phyloP scores from a whole-genome alignment of 1,140 invertebrate species.

The Arctopsyche grandis region DNA sequence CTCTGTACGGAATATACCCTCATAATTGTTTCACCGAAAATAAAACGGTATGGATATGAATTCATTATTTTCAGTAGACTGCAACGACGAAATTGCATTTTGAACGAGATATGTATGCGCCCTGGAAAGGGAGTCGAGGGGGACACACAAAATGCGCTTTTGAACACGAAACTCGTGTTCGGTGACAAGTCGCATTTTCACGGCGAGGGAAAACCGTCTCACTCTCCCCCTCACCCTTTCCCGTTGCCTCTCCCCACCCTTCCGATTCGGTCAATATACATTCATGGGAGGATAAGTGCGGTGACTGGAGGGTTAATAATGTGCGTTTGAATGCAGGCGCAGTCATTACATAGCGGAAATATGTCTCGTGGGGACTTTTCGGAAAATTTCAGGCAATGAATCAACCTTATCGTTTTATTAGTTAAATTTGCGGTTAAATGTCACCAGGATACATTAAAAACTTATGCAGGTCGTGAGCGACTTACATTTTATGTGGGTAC shows the following conservation, averaged over 20 bases:
- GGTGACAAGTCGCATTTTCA: background rate
- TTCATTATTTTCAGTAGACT: background rate
- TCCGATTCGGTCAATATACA: background rate
- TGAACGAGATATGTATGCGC: background rate
- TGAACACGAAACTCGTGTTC: background rate
- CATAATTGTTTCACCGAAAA: no score
- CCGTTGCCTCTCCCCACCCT: background rate
- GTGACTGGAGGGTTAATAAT: constrained; percentile 1
- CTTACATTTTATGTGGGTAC: no score
- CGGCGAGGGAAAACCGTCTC: background rate
- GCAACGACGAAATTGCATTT: constrained; percentile 17
- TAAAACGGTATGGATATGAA: no score
- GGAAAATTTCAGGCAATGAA: no score
- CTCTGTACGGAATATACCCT: no score
- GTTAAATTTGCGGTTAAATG: no score
- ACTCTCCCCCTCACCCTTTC: background rate
- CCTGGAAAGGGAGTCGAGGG: no score
- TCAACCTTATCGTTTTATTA: no score
- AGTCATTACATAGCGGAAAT: background rate
- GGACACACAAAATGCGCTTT: constrained; percentile 11
- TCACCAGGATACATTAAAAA: no score
- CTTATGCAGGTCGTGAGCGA: no score
- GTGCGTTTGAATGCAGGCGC: background rate
- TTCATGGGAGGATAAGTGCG: background rate
- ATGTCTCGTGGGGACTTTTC: no score